phyloP scores from a whole-genome alignment of 1,140 invertebrate species.

The Caerostris extrusa region DNA sequence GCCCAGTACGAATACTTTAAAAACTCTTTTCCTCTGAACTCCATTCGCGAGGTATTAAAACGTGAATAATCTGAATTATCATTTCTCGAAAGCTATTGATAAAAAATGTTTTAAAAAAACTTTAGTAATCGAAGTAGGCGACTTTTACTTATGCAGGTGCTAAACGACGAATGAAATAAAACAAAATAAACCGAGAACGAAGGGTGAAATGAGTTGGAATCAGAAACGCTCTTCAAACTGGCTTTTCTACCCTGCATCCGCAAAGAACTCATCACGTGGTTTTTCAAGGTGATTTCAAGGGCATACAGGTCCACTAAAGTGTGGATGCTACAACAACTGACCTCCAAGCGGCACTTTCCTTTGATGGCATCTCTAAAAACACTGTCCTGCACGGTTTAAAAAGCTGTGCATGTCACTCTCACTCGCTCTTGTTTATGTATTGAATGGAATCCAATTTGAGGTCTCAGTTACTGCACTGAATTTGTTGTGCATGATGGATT shows the following conservation, averaged over 20 bases:
- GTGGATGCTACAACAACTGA: not conserved
- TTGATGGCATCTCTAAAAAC: not conserved
- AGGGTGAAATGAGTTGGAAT: conserved; percentile 3
- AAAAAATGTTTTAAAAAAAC: not conserved
- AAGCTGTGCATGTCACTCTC: not conserved
- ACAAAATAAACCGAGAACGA: not conserved
- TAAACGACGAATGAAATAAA: not conserved
- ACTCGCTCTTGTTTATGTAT: not conserved
- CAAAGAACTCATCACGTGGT: conserved; percentile 29
- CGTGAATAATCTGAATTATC: not conserved
- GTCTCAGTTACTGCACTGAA: not conserved
- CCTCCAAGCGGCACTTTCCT: conserved; percentile 28
- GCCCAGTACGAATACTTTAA: not conserved
- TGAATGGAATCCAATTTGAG: not conserved
- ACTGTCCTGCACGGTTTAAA: not conserved
- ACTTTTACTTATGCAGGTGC: not conserved
- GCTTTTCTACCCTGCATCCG: conserved; percentile 42
- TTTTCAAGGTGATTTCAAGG: conserved; percentile 47
- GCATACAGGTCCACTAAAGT: not conserved
- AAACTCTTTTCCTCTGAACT: not conserved
- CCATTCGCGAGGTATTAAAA: not conserved
- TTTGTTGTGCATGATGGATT: not conserved
- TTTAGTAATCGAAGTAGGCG: not conserved
- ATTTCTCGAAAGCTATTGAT: not conserved
- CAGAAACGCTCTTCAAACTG: not conserved